Percentiles rank a stretch among this genome's conserved stretches.
Evolutionary conservation across 1,140 invertebrate genomes (phyloP).

Genomic region (Cyphomyrmex costatus): DNA sequence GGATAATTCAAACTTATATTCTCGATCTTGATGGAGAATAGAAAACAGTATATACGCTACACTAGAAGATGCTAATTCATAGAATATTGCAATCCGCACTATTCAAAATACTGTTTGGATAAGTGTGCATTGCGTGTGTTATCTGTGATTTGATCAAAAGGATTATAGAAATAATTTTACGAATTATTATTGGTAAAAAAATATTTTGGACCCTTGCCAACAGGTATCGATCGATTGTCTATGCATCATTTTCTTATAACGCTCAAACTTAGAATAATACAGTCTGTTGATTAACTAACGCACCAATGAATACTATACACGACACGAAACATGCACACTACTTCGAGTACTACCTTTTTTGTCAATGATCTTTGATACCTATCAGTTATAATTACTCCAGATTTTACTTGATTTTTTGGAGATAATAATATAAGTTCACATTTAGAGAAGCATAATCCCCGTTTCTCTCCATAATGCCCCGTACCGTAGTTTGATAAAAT

Average conservation of each 20-base stretch:
- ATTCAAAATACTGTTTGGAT: background rate
- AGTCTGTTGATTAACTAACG: slow-evolving; percentile 71
- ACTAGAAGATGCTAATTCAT: background rate
- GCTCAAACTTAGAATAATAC: slow-evolving; percentile 73
- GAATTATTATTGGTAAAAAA: background rate
- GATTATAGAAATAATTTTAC: slow-evolving; percentile 6
- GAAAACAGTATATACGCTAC: background rate
- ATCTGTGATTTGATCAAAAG: background rate
- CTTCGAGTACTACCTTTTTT: slow-evolving; percentile 67
- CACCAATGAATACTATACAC: slow-evolving; percentile 80
- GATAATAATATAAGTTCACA: slow-evolving; percentile 60
- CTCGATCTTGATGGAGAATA: background rate
- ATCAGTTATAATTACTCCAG: slow-evolving; percentile 63
- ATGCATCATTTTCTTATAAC: slow-evolving; percentile 74
- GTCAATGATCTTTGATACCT: slow-evolving; percentile 58
- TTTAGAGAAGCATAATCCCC: slow-evolving; percentile 57
- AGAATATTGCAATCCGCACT: background rate
- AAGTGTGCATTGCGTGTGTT: background rate
- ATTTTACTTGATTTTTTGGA: slow-evolving; percentile 69
- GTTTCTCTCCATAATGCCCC: slow-evolving; percentile 35
- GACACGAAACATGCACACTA: slow-evolving; percentile 82
- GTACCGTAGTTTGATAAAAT: slow-evolving; percentile 62
- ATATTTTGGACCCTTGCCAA: slow-evolving; percentile 69
- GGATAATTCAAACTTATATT: background rate
- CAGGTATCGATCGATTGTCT: slow-evolving; percentile 77